phyloP scores from a whole-genome alignment of 2,797 vertebrate genomes.

The Miichthys miiuy region DNA sequence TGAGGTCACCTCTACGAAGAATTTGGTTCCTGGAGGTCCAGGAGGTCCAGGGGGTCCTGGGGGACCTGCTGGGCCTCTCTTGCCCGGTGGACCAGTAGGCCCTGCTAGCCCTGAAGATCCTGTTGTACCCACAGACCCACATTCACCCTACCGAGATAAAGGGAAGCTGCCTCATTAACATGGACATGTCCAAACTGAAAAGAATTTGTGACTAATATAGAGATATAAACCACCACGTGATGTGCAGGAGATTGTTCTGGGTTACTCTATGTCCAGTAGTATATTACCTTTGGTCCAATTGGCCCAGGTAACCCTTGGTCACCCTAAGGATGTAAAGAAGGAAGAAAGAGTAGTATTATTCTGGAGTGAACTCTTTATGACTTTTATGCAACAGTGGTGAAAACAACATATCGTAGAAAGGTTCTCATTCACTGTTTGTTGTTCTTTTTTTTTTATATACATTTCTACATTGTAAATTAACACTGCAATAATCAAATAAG shows the following conservation, averaged over 20 bases:
- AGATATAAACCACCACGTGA: neutral
- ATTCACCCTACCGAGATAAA: conserved; percentile 86
- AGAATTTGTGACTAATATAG: neutral
- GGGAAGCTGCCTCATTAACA: neutral
- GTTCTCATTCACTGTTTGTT: too few relatives aligned
- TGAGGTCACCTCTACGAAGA: conserved; percentile 86
- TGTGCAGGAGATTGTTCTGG: neutral
- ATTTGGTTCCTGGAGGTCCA: conserved; percentile 79
- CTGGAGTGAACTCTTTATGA: neutral
- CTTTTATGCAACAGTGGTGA: neutral
- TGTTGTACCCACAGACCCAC: conserved; percentile 80
- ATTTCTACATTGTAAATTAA: too few relatives aligned
- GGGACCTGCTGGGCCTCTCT: conserved; percentile 85
- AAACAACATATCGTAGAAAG: neutral
- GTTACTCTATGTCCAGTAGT: neutral
- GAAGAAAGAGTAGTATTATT: conserved; percentile 23
- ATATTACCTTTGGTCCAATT: conserved; percentile 89
- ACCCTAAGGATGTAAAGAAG: conserved; percentile 82
- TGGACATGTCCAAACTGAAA: neutral
- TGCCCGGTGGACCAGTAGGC: conserved; percentile 83
- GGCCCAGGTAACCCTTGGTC: conserved; percentile 86
- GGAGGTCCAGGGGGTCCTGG: conserved; percentile 89
- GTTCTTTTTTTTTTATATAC: too few relatives aligned
- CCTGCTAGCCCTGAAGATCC: conserved; percentile 86
- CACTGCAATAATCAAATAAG: too few relatives aligned